These are phyloP conservation scores for Pardalotus punctatus DNA, from an alignment of 2,113 vertebrate genomes.

Conservation along the genomic window DNA sequence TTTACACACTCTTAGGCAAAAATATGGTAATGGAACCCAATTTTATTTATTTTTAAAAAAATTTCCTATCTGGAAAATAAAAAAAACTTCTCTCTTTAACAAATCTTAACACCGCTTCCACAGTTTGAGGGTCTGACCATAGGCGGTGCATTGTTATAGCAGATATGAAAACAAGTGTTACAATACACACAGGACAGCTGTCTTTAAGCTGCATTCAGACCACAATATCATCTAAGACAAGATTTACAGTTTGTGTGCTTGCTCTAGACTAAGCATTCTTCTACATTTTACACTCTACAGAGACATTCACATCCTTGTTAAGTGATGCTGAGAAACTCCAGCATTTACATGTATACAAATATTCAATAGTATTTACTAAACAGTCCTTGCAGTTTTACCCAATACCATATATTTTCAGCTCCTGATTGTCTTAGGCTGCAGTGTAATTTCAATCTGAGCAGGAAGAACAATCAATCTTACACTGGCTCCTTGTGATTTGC, in stretches of 20 bases:
- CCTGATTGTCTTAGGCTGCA: not conserved
- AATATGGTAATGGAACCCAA: not conserved
- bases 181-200: not conserved
- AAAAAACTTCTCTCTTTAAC: not conserved
- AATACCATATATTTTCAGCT: not conserved
- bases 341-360: not conserved
- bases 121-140: not conserved
- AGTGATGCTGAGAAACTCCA: not conserved
- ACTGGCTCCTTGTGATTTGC: not conserved
- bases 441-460: not conserved
- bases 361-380: not conserved
- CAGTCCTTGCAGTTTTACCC: not conserved
- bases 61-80: too few species aligned
- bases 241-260: not conserved
- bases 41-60: too few species aligned
- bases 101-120: not conserved
- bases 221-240: not conserved
- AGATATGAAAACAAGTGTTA: not conserved
- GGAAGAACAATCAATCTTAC: not conserved
- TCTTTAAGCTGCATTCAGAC: not conserved
- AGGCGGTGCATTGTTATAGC: not conserved
- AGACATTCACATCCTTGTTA: not conserved
- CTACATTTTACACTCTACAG: not conserved
- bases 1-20: not conserved
- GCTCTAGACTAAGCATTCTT: not conserved